phyloP scores from a whole-genome alignment of 2,888 invertebrate species.

The Leptogaster cylindrica region DNA sequence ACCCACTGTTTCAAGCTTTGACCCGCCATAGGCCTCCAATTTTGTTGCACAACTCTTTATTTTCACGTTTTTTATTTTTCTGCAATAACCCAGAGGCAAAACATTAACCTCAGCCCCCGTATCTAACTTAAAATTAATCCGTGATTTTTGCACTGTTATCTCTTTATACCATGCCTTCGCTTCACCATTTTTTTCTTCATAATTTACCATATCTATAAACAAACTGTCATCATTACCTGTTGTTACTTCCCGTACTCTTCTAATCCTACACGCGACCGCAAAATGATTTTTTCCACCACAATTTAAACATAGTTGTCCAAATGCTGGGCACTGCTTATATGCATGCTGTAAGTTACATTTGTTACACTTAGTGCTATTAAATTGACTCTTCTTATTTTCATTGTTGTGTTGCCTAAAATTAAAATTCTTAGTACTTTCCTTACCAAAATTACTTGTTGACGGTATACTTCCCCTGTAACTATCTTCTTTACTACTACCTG shows the following conservation, averaged over 20 bases:
- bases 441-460: too few relatives aligned
- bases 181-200: neutral
- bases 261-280: neutral
- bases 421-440: neutral
- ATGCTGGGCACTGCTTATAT: constrained; percentile 5
- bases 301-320: neutral
- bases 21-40: constrained; percentile 30
- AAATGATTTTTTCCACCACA: constrained; percentile 9
- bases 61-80: neutral
- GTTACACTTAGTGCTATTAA: neutral
- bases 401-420: neutral
- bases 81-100: neutral
- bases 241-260: neutral
- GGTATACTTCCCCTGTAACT: too few relatives aligned
- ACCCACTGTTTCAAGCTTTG: constrained; percentile 13
- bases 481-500: too few relatives aligned
- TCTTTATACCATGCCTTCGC: neutral
- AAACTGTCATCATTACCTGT: neutral
- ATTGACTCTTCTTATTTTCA: neutral
- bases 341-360: neutral
- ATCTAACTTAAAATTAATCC: neutral
- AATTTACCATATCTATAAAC: neutral
- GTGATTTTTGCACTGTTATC: neutral
- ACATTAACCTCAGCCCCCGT: constrained; percentile 2
- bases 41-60: neutral